Evolutionary conservation across 1,140 invertebrate species (phyloP), one percentile per base, ranked within the genome.

Genomic region (Carcinoscorpius rotundicauda): DNA sequence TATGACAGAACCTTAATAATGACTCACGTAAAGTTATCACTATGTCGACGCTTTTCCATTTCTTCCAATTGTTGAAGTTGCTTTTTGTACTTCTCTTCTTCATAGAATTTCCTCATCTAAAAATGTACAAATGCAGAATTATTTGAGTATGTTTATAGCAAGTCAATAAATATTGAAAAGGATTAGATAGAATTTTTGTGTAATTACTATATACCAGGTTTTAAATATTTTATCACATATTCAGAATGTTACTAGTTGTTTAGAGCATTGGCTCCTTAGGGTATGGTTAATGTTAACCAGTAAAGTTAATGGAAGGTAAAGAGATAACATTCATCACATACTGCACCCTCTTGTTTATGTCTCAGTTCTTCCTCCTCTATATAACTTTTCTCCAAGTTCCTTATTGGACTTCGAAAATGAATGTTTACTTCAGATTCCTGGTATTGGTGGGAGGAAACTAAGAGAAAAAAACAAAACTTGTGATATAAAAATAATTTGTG

Each of bases 381-480:
- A 72, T 89, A 85, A 77, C 92, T 89, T 75, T 92, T 87, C 64
- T 89, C 86, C 75, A 91, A 88, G 72, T 87, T 83, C 66, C 89
- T 82, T 63, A 93, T 85, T 58, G 91, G 91, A 58, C 85, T 88
- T 74, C 86, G 83, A 82, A 93, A 95, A 77, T 93, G 91, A 75
- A 95, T 91, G 73, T 91, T 95, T 73, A 95, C 91, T 78, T 93
- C 88, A 72, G 88, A 86, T 79, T 92, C 89, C 72, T 89, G 86
- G 82, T 92, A 95, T 71, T 87, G 85, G 73, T 87, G 85, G 57
- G 86, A 87, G 67, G 88, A 90, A 81, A 89, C 89, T 91, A 74
- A 6, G 60, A 61, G 4, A 52, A 58, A 11, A 48, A 52, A 61
- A 0, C 29, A 29, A 29, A 29, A 29, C 29, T 29, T 29, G 29